phyloP scores from a whole-genome alignment of 92 coral and sea anemone species.

The Palythoa grandis region DNA sequence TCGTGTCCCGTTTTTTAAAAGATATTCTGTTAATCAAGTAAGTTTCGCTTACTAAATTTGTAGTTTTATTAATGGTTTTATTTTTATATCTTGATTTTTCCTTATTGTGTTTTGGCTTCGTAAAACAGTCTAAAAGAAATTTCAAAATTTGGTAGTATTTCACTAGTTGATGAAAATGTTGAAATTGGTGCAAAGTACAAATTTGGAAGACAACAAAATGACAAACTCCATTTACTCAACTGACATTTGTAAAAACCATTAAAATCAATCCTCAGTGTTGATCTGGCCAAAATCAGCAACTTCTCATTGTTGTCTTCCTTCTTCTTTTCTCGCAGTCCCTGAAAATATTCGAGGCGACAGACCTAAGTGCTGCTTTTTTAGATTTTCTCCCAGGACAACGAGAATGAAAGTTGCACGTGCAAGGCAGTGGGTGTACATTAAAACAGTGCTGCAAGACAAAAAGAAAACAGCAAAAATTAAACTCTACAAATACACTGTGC shows the following conservation, averaged over 20 bases:
- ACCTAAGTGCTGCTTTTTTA: slow-evolving; percentile 56
- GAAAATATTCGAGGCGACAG: slow-evolving; percentile 26
- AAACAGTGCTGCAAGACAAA: background rate
- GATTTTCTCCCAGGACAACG: slow-evolving; percentile 43
- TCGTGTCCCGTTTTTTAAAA: background rate
- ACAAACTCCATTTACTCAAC: too few relatives aligned
- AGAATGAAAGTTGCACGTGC: slow-evolving; percentile 53
- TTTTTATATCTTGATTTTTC: background rate
- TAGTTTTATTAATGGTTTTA: too few relatives aligned
- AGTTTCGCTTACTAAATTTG: too few relatives aligned
- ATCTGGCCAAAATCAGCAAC: background rate
- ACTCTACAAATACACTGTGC: slow-evolving; percentile 48
- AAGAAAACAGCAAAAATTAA: slow-evolving; percentile 30
- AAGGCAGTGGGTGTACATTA: slow-evolving; percentile 53
- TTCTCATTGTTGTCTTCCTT: background rate
- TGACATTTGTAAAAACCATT: background rate
- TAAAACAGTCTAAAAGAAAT: too few relatives aligned
- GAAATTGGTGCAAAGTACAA: too few relatives aligned
- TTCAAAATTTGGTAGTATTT: too few relatives aligned
- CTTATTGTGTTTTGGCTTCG: too few relatives aligned
- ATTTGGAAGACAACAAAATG: too few relatives aligned
- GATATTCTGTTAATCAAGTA: too few relatives aligned
- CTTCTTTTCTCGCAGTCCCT: slow-evolving; percentile 27
- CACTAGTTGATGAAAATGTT: too few relatives aligned
- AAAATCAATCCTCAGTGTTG: background rate